Evolutionary conservation across 2,113 vertebrate genomes (phyloP).

Genomic region (Tenrec ecaudatus): DNA sequence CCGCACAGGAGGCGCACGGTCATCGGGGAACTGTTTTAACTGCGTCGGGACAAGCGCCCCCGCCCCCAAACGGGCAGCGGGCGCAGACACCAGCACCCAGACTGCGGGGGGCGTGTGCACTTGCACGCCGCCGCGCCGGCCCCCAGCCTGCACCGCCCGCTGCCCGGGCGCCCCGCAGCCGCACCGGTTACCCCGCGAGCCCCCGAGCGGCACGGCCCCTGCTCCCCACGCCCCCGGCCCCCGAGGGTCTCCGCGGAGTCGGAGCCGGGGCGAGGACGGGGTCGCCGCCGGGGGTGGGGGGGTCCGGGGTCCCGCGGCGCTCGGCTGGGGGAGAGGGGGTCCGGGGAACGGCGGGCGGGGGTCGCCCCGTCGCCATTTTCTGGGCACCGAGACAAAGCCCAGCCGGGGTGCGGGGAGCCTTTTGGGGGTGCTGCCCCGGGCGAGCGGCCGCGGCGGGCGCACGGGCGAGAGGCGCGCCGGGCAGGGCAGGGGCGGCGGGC

Average conservation of each 20-base stretch:
- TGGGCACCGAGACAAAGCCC: constrained; percentile 77
- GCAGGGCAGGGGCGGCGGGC: background rate
- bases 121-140: background rate
- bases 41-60: background rate
- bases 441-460: background rate
- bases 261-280: rapidly evolving
- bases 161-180: background rate
- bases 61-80: background rate
- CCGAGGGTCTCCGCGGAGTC: rapidly evolving
- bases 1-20: background rate
- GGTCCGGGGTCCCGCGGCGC: background rate
- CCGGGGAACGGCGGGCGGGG: background rate
- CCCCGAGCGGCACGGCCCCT: rapidly evolving
- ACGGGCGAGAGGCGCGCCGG: background rate
- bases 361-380: constrained; percentile 79
- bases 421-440: background rate
- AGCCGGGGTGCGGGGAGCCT: background rate
- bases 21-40: background rate
- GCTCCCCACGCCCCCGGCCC: background rate
- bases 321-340: background rate
- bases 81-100: rapidly evolving
- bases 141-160: background rate
- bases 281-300: background rate
- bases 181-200: background rate
- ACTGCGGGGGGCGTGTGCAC: background rate